Percentiles rank a stretch among this genome's conserved stretches.
These are phyloP conservation scores for Platichthys flesus DNA, from an alignment of 2,113 vertebrate genomes.

Conservation along the genomic window DNA sequence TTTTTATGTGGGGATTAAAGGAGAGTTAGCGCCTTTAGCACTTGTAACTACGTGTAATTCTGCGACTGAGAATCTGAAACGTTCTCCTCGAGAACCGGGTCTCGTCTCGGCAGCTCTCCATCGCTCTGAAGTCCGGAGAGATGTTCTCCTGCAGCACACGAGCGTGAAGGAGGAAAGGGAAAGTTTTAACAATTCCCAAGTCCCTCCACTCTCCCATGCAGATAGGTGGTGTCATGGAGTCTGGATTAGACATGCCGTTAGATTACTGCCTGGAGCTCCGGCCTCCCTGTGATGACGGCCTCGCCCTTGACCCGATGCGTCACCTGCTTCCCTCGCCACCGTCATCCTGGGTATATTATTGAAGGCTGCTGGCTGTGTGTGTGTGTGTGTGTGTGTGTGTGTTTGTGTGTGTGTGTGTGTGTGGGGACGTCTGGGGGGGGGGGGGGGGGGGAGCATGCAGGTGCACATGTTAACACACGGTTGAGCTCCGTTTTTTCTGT, in stretches of 20 bases:
- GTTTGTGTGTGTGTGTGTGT: background rate
- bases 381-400: background rate
- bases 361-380: slow-evolving; percentile 1
- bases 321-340: slow-evolving; percentile 8
- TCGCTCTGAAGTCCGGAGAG: background rate
- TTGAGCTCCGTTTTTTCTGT: background rate
- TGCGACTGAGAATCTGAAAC: slow-evolving; percentile 16
- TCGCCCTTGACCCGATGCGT: slow-evolving; percentile 52
- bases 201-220: background rate
- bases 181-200: slow-evolving; percentile 40
- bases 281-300: slow-evolving; percentile 34
- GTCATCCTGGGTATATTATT: background rate
- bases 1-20: slow-evolving; percentile 32
- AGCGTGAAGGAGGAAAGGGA: background rate
- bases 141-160: background rate
- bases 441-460: background rate
- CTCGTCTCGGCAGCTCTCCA: background rate
- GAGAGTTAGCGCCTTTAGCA: slow-evolving; percentile 35
- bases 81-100: slow-evolving; percentile 20
- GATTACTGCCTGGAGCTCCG: slow-evolving; percentile 48
- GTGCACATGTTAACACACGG: slow-evolving; percentile 17
- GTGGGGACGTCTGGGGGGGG: background rate
- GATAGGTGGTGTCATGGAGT: slow-evolving; percentile 47
- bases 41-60: slow-evolving; percentile 15
- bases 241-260: slow-evolving; percentile 63